Conservation (phyloP, 1,140 invertebrate genomes). For the Ladona fulva region DNA sequence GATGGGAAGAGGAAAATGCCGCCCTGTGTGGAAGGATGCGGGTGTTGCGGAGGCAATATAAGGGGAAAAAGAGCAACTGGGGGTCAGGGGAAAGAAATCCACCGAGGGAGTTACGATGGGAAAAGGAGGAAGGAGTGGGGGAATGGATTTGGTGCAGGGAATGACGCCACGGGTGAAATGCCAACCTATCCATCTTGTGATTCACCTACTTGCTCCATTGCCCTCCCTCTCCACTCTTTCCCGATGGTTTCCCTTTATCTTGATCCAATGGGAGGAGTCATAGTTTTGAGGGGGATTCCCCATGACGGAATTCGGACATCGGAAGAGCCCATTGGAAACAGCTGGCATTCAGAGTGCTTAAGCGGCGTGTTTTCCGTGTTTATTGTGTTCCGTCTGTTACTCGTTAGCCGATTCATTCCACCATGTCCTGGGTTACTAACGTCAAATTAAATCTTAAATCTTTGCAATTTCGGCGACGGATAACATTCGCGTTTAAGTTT, state of each 20-base stretch:
- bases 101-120: background rate
- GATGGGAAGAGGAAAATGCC: background rate
- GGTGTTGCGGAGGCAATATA: background rate
- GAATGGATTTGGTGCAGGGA: background rate
- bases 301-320: conserved; percentile 1
- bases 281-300: background rate
- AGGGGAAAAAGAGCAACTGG: background rate
- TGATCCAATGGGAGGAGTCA: background rate
- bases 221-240: background rate
- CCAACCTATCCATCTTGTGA: background rate
- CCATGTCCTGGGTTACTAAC: too few relatives aligned
- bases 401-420: too few relatives aligned
- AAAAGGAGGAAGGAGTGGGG: background rate
- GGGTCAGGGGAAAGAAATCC: background rate
- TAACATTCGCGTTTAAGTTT: too few relatives aligned
- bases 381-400: too few relatives aligned
- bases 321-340: background rate
- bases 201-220: background rate
- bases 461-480: too few relatives aligned
- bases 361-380: too few relatives aligned
- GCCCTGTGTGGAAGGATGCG: background rate
- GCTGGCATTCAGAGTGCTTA: background rate
- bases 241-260: background rate
- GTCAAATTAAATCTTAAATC: too few relatives aligned
- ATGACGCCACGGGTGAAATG: conserved; percentile 2